Conservation (phyloP, 2,888 invertebrate species). For the Teleiodes luculella region DNA sequence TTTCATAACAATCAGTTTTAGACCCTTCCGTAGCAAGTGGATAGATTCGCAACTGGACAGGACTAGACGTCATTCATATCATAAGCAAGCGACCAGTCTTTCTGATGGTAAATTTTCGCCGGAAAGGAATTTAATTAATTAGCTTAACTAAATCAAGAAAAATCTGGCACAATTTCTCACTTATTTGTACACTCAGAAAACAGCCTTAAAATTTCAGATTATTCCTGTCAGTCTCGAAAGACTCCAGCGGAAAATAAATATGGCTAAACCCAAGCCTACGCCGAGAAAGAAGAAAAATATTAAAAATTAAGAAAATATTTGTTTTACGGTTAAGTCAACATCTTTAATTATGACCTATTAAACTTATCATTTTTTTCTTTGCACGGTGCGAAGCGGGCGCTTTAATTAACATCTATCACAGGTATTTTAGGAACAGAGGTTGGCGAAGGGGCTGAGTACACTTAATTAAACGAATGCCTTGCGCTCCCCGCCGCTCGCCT, state of each 20-base stretch:
- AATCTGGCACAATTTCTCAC: constrained; percentile 14
- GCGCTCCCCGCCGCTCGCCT: constrained; percentile 28
- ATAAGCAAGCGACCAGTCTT: no score
- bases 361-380: constrained; percentile 75
- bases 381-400: constrained; percentile 58
- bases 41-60: no score
- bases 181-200: constrained; percentile 29
- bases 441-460: constrained; percentile 71
- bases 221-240: constrained; percentile 55
- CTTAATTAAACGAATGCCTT: constrained; percentile 66
- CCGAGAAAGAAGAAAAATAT: constrained; percentile 63
- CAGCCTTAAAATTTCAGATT: constrained; percentile 64
- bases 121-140: no score
- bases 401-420: constrained; percentile 78
- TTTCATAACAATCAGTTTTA: no score
- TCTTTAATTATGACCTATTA: constrained; percentile 77
- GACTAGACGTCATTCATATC: no score
- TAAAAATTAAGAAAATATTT: constrained; percentile 77
- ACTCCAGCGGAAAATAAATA: constrained; percentile 68
- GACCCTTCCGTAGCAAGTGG: no score
- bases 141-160: background rate
- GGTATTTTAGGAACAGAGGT: constrained; percentile 72
- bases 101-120: no score
- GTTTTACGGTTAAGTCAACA: constrained; percentile 76
- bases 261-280: constrained; percentile 71